Percentiles rank a stretch among this genome's conserved stretches.
Conservation (phyloP, 2,113 vertebrate genomes). For the Gallinago media region DNA sequence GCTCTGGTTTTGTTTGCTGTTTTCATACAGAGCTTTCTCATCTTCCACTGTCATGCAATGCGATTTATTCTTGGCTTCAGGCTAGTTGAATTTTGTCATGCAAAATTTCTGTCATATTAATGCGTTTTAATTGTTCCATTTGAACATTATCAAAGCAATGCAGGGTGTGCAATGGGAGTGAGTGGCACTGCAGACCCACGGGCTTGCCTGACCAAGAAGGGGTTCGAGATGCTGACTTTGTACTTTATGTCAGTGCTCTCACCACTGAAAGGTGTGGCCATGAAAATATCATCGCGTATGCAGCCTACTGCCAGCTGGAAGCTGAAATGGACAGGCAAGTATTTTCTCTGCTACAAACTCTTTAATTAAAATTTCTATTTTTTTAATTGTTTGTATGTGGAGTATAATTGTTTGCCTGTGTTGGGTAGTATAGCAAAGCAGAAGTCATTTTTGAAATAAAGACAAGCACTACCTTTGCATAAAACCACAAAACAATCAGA, state of each 20-base stretch:
- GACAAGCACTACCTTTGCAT: background rate
- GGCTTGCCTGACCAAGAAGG: slow-evolving; percentile 86
- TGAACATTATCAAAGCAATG: slow-evolving; percentile 83
- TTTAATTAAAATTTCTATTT: fast-evolving
- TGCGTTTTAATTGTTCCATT: background rate
- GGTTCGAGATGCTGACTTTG: slow-evolving; percentile 89
- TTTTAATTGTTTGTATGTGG: background rate
- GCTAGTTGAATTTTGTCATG: background rate
- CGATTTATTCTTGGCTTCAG: background rate
- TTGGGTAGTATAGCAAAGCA: background rate
- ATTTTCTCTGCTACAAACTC: background rate
- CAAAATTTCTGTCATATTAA: fast-evolving
- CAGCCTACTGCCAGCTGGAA: slow-evolving; percentile 97
- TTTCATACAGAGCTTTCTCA: background rate
- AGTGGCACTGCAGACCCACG: slow-evolving; percentile 81
- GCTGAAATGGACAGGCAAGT: slow-evolving; percentile 91
- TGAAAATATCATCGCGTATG: slow-evolving; percentile 97
- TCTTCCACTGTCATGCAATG: background rate
- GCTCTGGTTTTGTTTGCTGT: background rate
- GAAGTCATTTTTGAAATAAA: background rate
- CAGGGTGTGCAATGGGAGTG: slow-evolving; percentile 85
- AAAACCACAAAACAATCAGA: background rate
- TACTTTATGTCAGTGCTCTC: slow-evolving; percentile 93
- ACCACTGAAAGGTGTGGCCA: slow-evolving; percentile 94
- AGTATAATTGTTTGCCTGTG: background rate